A percentile compares a stretch with the other conserved stretches of the same genome.
Evolutionary conservation across 2,797 vertebrate species (phyloP).

Genomic region (Enteromius afrohamiltoni): DNA sequence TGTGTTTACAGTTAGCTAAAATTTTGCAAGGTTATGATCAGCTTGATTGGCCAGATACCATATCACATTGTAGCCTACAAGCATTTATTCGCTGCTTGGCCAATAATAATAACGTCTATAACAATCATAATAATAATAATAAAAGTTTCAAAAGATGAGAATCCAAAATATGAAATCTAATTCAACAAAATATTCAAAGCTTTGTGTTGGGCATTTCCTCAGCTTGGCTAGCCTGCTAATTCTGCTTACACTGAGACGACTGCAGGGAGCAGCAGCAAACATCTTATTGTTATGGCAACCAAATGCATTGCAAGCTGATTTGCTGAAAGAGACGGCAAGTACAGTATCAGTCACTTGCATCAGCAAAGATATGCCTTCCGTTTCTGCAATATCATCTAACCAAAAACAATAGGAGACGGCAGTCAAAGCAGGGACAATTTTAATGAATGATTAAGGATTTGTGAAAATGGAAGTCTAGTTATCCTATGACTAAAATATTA

Average conservation of each 20-base stretch:
- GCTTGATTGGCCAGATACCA: not conserved
- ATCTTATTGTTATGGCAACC: not conserved
- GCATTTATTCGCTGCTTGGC: too few relatives aligned
- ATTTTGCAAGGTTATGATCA: not conserved
- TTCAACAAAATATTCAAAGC: not conserved
- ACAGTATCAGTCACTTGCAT: not conserved
- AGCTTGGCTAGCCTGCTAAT: not conserved
- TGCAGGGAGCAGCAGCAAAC: conserved; percentile 27
- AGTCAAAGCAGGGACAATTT: not conserved
- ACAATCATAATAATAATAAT: not conserved
- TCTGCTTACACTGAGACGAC: conserved; percentile 11
- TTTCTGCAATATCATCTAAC: not conserved
- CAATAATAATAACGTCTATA: too few relatives aligned
- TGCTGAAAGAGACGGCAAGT: not conserved
- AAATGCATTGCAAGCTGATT: not conserved
- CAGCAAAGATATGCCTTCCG: not conserved
- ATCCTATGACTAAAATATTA: not conserved
- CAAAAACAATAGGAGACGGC: not conserved
- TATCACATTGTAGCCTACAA: not conserved
- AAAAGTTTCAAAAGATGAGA: not conserved
- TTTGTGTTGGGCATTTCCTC: not conserved
- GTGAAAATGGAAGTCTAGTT: not conserved
- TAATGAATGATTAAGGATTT: not conserved
- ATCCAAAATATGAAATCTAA: not conserved
- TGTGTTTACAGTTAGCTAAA: not conserved